Base-by-base conservation (phyloP, 2,797 vertebrate species). In the Bufotes viridis region DNA sequence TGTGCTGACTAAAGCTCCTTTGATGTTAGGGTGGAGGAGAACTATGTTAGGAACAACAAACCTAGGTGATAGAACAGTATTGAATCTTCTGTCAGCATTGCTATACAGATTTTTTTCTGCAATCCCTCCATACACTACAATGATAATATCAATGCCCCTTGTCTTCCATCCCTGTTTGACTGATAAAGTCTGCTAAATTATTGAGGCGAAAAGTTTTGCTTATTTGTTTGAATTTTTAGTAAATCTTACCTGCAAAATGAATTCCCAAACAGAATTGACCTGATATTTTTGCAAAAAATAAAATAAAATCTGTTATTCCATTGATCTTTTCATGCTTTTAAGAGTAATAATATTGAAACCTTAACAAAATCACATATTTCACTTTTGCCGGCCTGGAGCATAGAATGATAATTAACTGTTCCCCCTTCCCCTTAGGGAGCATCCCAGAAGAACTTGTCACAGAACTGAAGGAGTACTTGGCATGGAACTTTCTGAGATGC, bases 1-100 rank as follows among this genome's bases (percentile, higher is more conserved):
- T 82, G 18, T 86, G 88, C 79, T 89, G 88, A 89, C 70, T 82
- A 58, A 86, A 89, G 72, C 72, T 75, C 79, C 78, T 78, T 58
- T 89, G 75, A 82, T 86, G 55, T 72, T 82, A 79, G 26, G 79
- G 70, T 61, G 60, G 70, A 49, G 76, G 61, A 78, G 24, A 86
- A 89, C 17, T 86, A 60, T 69, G 70, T 86, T 72, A 55, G 20
- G 17, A 89, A 82, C 20, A 80, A 81, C 63, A 88, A 81, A 74
- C 42, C 55, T 34, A 72, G 63, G 14, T 60, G 65, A 81, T 69
- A 81, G 55, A 75, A 63, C 20, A 82, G 42, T 51, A 57, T 51
- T 65, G 60, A 78, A 34, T 67, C 42, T 78, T 85, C 15, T 8
- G 63, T n/a, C 74, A 65, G 42, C 10, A 65, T 24, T 85, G 42